Conservation (phyloP, 2,797 vertebrate species). For the Schizopygopsis pylzovi region DNA sequence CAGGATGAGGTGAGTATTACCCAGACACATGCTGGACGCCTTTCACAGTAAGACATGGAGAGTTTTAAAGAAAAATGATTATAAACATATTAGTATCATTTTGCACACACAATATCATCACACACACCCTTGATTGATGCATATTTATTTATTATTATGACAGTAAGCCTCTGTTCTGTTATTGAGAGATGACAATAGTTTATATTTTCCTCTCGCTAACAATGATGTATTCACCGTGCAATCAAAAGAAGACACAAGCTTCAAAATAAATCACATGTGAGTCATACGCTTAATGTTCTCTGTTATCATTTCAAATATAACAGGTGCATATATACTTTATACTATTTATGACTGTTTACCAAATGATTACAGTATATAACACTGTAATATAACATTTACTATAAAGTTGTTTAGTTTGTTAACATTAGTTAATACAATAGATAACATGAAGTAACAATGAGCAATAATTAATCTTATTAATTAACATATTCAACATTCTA, state of each 20-base stretch:
- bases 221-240: neutral
- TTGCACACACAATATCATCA: neutral
- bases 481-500: neutral
- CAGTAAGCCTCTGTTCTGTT: slow-evolving; percentile 24
- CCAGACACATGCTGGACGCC: slow-evolving; percentile 66
- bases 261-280: neutral
- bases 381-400: neutral
- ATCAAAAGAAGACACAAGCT: neutral
- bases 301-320: neutral
- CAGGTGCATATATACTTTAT: neutral
- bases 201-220: neutral
- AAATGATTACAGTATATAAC: neutral
- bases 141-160: neutral
- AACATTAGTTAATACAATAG: neutral
- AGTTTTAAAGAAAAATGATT: too few species aligned
- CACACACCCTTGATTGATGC: neutral
- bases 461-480: neutral
- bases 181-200: slow-evolving; percentile 39
- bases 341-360: neutral
- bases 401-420: neutral
- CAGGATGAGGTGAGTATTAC: slow-evolving; percentile 53
- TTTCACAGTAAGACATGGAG: slow-evolving; percentile 28
- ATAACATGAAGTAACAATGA: neutral
- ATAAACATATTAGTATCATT: neutral
- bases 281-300: neutral